Evolutionary conservation across 2,888 invertebrate species (phyloP).

Genomic region (Acanthosoma haemorrhoidale): DNA sequence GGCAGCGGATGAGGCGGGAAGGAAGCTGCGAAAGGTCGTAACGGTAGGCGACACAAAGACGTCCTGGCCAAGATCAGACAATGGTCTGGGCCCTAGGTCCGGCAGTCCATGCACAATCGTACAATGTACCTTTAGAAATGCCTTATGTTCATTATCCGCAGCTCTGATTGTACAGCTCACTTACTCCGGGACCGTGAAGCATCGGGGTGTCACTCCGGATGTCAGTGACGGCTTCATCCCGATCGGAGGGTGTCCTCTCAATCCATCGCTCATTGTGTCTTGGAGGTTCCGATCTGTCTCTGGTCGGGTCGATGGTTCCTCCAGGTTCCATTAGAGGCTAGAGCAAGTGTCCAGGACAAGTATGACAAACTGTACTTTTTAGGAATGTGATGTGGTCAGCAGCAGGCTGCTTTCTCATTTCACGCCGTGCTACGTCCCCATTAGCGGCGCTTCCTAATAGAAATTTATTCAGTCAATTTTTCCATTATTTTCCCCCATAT

Average conservation of each 20-base stretch:
- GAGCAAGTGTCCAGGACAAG: too few relatives aligned
- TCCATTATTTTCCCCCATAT: too few relatives aligned
- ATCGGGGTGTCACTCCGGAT: too few relatives aligned
- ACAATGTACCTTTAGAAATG: conserved; percentile 10
- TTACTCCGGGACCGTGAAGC: neutral
- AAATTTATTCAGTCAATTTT: too few relatives aligned
- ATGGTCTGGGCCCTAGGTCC: neutral
- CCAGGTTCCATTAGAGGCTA: too few relatives aligned
- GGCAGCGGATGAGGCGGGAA: neutral
- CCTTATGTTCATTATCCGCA: neutral
- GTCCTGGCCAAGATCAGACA: neutral
- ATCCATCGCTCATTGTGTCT: neutral
- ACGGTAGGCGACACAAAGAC: neutral
- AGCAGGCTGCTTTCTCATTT: too few relatives aligned
- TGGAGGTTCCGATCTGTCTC: neutral
- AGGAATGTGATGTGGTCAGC: too few relatives aligned
- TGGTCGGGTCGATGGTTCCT: too few relatives aligned
- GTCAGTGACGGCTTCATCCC: neutral
- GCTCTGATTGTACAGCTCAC: neutral
- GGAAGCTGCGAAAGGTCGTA: conserved; percentile 17
- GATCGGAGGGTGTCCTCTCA: conserved; percentile 11
- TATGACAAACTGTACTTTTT: too few relatives aligned
- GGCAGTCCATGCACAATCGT: neutral
- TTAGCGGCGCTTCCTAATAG: too few relatives aligned
- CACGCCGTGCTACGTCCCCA: too few relatives aligned